phyloP scores from a whole-genome alignment of 2,888 invertebrate genomes.

The Apomyelois bistriatella region DNA sequence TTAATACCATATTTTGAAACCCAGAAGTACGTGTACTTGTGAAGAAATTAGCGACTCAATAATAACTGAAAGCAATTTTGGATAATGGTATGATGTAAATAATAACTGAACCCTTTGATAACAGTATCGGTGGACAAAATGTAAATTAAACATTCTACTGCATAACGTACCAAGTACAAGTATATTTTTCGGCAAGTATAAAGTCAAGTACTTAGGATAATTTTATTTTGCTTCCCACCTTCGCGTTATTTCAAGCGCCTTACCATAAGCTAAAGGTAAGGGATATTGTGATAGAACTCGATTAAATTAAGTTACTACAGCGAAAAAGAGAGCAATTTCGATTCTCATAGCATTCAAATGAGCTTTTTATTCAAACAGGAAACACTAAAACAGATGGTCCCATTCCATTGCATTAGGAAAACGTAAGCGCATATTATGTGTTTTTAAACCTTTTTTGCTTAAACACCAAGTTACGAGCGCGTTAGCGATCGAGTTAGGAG shows the following conservation, averaged over 20 bases:
- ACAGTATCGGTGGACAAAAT: too few species aligned
- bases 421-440: constrained; percentile 36
- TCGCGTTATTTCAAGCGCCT: constrained; percentile 36
- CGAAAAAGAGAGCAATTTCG: constrained; percentile 74
- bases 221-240: constrained; percentile 36
- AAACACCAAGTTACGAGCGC: not conserved
- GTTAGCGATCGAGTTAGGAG: too few species aligned
- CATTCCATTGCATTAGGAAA: constrained; percentile 48
- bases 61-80: too few species aligned
- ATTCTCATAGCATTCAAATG: constrained; percentile 78
- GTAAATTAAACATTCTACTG: too few species aligned
- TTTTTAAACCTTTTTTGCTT: constrained; percentile 34
- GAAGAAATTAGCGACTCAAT: too few species aligned
- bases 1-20: too few species aligned
- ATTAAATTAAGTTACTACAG: constrained; percentile 77
- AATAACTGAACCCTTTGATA: not conserved
- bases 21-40: too few species aligned
- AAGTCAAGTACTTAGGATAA: too few species aligned
- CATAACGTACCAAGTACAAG: too few species aligned
- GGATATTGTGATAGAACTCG: constrained; percentile 67
- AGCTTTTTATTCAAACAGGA: constrained; percentile 75
- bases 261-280: constrained; percentile 65
- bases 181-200: too few species aligned
- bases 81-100: too few species aligned
- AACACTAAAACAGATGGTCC: constrained; percentile 65